Percentiles rank a stretch among this genome's conserved stretches.
Conservation (phyloP, 2,888 invertebrate species). For the Acanthosepion lycidas region DNA sequence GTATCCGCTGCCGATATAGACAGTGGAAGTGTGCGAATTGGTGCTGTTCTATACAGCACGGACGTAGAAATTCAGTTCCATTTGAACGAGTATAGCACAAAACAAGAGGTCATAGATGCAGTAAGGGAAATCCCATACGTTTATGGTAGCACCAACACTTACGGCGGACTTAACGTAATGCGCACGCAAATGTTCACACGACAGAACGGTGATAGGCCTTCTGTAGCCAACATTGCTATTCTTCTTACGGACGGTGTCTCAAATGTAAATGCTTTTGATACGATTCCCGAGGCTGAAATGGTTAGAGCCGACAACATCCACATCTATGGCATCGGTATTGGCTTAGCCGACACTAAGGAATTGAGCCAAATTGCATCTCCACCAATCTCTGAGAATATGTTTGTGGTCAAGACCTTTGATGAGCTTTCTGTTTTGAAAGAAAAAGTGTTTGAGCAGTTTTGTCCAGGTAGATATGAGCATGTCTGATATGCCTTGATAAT, state of each 20-base stretch:
- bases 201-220: conserved; percentile 64
- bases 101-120: conserved; percentile 58
- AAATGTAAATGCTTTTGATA: conserved; percentile 66
- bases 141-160: conserved; percentile 70
- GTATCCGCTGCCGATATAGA: conserved; percentile 57
- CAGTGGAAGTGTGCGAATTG: conserved; percentile 59
- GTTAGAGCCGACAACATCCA: conserved; percentile 52
- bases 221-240: conserved; percentile 51
- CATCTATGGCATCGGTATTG: conserved; percentile 59
- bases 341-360: conserved; percentile 61
- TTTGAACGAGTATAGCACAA: conserved; percentile 54
- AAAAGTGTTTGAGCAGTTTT: conserved; percentile 57
- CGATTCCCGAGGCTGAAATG: conserved; percentile 64
- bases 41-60: conserved; percentile 59
- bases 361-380: conserved; percentile 61
- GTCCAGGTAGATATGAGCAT: conserved; percentile 53
- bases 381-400: conserved; percentile 59
- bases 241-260: conserved; percentile 56
- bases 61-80: conserved; percentile 55
- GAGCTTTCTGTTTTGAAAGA: conserved; percentile 55
- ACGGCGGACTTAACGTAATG: conserved; percentile 65
- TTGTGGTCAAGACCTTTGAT: conserved; percentile 54
- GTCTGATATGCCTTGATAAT: not conserved
- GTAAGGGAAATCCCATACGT: conserved; percentile 62
- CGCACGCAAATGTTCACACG: conserved; percentile 61